These are phyloP conservation scores for Dusona sp. DNA, from an alignment of 2,888 invertebrate genomes.

Conservation along the genomic window DNA sequence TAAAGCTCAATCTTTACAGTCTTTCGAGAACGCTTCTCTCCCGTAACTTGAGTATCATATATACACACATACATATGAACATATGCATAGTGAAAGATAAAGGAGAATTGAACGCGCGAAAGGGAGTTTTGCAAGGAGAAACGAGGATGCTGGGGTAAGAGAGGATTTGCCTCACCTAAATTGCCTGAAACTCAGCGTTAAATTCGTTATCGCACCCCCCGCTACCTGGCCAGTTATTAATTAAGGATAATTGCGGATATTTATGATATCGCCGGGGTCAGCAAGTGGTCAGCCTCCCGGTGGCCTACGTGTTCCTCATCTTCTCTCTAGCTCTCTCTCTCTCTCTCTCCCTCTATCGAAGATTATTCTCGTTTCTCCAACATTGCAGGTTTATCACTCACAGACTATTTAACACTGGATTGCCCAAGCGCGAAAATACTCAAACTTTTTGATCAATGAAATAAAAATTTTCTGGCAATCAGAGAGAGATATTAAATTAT, in stretches of 20 bases:
- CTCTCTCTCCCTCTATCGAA: neutral
- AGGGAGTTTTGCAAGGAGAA: conserved; percentile 28
- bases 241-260: conserved; percentile 82
- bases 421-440: neutral
- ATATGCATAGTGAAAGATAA: conserved; percentile 38
- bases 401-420: conserved; percentile 7
- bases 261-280: conserved; percentile 79
- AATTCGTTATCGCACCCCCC: conserved; percentile 76
- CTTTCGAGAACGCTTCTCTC: conserved; percentile 49
- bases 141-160: conserved; percentile 19
- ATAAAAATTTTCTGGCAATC: conserved; percentile 37
- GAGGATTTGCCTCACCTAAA: conserved; percentile 78
- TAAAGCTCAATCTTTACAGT: conserved; percentile 80
- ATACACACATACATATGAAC: neutral
- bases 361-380: neutral
- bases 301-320: conserved; percentile 24
- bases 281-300: conserved; percentile 59
- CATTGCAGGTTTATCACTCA: neutral
- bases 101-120: conserved; percentile 38
- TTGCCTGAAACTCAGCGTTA: conserved; percentile 76
- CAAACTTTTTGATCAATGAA: conserved; percentile 38
- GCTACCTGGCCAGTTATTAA: conserved; percentile 80
- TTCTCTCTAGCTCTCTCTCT: neutral
- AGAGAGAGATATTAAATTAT: conserved; percentile 16
- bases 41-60: conserved; percentile 17